These are phyloP conservation scores for Gila orcuttii DNA, from an alignment of 2,113 vertebrate genomes.

Conservation along the genomic window DNA sequence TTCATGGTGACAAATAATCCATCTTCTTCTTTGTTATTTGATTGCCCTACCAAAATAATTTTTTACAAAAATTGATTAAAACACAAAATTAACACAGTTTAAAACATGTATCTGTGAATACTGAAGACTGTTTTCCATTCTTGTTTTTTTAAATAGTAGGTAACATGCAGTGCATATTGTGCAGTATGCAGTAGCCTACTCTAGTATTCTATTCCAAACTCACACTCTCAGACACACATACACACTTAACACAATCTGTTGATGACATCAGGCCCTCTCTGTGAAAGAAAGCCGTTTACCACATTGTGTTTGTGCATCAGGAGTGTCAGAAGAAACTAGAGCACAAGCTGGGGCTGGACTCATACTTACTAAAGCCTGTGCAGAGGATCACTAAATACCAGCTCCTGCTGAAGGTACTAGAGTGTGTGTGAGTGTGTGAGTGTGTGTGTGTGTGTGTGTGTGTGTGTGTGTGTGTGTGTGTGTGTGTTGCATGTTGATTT, in stretches of 20 bases:
- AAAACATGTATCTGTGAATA: background rate
- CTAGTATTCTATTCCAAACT: background rate
- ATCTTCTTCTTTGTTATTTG: background rate
- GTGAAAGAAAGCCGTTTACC: background rate
- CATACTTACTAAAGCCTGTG: conserved; percentile 95
- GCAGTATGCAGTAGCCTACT: background rate
- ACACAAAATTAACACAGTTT: background rate
- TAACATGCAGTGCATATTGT: background rate
- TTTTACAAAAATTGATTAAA: background rate
- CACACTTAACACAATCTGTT: background rate
- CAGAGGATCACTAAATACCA: conserved; percentile 99
- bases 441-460: background rate
- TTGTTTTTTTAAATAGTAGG: background rate
- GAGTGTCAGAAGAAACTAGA: conserved; percentile 97
- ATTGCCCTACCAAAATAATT: background rate
- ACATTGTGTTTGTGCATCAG: conserved; percentile 68
- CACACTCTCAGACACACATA: background rate
- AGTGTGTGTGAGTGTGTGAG: background rate
- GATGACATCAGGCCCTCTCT: background rate
- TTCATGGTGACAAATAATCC: too few relatives aligned
- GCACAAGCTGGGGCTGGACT: conserved; percentile 97
- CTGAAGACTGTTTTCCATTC: background rate
- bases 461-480: too few relatives aligned
- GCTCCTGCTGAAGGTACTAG: conserved; percentile 89
- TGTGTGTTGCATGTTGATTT: background rate